These are phyloP conservation scores for Glaucidium brasilianum DNA, from an alignment of 2,113 vertebrate species.

Conservation along the genomic window DNA sequence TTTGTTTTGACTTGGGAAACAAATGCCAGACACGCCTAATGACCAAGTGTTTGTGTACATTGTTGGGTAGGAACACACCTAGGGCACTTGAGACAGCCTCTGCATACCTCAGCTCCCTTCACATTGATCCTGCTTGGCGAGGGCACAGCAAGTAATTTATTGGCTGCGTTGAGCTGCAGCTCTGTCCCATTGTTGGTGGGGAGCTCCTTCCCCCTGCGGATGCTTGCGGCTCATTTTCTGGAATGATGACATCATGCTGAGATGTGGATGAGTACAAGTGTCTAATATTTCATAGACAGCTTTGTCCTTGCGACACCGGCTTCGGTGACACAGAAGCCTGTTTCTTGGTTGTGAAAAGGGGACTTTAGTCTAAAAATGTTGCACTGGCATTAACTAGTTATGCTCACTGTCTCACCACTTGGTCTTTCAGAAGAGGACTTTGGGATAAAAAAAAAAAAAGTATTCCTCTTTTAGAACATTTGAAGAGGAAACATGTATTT, in stretches of 20 bases:
- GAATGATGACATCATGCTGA: neutral
- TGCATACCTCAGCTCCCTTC: accelerated
- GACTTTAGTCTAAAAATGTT: neutral
- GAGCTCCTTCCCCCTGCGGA: neutral
- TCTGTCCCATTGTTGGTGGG: neutral
- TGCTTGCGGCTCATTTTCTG: neutral
- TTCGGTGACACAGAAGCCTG: neutral
- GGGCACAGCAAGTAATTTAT: accelerated
- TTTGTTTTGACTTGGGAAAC: neutral
- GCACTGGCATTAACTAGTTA: neutral
- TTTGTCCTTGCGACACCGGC: neutral
- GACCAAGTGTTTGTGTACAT: neutral
- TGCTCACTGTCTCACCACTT: accelerated
- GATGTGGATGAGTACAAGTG: neutral
- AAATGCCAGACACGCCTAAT: neutral
- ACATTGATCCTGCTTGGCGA: accelerated
- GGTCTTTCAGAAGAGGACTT: neutral
- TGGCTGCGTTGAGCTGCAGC: neutral
- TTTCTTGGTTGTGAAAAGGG: neutral
- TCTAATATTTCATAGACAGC: neutral
- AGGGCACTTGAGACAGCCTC: neutral
- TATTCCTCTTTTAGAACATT: neutral
- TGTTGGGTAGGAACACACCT: neutral
- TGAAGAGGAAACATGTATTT: neutral
- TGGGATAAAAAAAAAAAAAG: neutral